Evolutionary conservation across 2,797 vertebrate genomes (phyloP).

Genomic region (Eremophila alpestris): DNA sequence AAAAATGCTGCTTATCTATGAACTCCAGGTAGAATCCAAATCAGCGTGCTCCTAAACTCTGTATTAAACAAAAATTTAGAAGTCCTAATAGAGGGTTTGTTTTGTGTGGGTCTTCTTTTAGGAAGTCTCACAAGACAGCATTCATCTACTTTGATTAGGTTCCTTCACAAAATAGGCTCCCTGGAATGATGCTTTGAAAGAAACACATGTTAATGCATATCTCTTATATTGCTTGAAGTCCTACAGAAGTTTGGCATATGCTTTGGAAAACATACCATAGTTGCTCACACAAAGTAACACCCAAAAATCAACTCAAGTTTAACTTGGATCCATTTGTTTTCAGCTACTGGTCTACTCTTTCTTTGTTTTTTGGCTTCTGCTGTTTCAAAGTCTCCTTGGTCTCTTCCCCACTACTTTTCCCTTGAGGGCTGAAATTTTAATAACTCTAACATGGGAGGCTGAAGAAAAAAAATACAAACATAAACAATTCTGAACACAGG

Average conservation of each 20-base stretch:
- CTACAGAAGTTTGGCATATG: constrained; percentile 10
- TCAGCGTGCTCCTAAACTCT: background rate
- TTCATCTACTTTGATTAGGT: constrained; percentile 39
- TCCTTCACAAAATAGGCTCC: constrained; percentile 48
- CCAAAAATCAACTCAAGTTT: background rate
- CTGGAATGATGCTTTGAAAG: constrained; percentile 27
- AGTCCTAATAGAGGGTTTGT: background rate
- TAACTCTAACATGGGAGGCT: background rate
- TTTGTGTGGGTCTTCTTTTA: constrained; percentile 25
- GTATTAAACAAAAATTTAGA: background rate
- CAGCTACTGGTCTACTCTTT: background rate
- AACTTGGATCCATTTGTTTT: background rate
- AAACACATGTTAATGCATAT: constrained; percentile 5
- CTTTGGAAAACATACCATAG: background rate
- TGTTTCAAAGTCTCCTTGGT: background rate
- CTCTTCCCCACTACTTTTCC: background rate
- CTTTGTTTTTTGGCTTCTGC: background rate
- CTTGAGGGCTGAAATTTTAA: background rate
- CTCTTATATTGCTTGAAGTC: background rate
- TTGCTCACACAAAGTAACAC: background rate
- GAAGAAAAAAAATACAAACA: background rate
- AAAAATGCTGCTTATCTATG: background rate
- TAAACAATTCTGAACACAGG: background rate
- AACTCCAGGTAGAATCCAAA: background rate
- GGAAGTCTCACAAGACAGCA: constrained; percentile 43